Percentiles rank a stretch among this genome's conserved stretches.
Evolutionary conservation across 92 coral and sea anemone species (phyloP).

Genomic region (Hydrozoanthus gracilis): DNA sequence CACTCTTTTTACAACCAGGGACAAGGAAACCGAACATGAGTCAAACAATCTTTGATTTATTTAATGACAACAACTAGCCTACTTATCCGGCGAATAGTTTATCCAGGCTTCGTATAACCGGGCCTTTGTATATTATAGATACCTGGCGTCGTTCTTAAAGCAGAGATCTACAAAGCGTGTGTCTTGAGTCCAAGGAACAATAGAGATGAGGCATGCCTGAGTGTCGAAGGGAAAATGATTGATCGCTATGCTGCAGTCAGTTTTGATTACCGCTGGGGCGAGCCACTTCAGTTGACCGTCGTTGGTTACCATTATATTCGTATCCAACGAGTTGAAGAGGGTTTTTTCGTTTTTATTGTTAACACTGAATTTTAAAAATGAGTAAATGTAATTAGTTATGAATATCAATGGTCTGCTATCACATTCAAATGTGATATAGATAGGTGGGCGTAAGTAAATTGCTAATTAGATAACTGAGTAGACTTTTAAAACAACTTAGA

Average conservation of each 20-base stretch:
- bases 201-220: not conserved
- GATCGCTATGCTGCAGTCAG: not conserved
- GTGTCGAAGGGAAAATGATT: conserved; percentile 14
- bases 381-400: not conserved
- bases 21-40: too few relatives aligned
- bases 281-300: conserved; percentile 4
- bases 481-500: too few relatives aligned
- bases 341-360: not conserved
- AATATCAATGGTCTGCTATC: too few relatives aligned
- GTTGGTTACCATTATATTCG: not conserved
- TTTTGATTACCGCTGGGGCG: not conserved
- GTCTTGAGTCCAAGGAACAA: not conserved
- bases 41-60: too few relatives aligned
- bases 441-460: too few relatives aligned
- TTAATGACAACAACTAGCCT: too few relatives aligned
- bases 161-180: not conserved
- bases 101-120: too few relatives aligned
- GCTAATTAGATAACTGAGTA: too few relatives aligned
- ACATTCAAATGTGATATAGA: too few relatives aligned
- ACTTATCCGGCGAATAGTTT: too few relatives aligned
- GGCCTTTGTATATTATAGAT: not conserved
- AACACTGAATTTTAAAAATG: not conserved
- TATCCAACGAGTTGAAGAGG: not conserved
- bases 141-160: not conserved
- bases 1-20: too few relatives aligned